Evolutionary conservation across 2,888 invertebrate species (phyloP), one percentile per base, ranked within the genome.

Genomic region (Euspilapteryx auroguttella): DNA sequence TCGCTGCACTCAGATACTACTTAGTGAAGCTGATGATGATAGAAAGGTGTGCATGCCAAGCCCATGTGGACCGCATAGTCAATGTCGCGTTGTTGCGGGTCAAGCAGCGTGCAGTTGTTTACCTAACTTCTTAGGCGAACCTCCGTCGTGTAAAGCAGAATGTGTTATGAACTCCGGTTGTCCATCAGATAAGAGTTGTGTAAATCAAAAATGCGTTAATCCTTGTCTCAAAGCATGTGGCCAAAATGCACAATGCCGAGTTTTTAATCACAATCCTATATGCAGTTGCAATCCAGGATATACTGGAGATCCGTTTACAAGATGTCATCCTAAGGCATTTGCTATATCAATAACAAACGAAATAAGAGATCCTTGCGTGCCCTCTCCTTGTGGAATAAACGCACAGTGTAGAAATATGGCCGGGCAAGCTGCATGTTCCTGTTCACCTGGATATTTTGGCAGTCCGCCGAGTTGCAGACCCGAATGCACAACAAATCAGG

Each of bases 211-310:
- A 58, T 88, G 87, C 53, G 50, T 75, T 3, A 82, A 86, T 49
- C 87, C 87, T 28, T 89, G 87, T 39, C 80, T 81, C 13, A 84
- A 83, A 17, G 78, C 83, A 12, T 89, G 88, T 49, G 88, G 88
- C 9, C 66, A 81, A 37, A 82, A 82, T 44, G 78, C 87, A 17
- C 77, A 81, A 35, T 89, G 89, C 49, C 78, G 82, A 48, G 85
- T 86, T 5, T 80, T 83, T 34, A 84, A 86, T 49, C 85, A 86
- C 47, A 84, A 82, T 47, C 83, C 86, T 2, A 83, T 85, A 39
- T 86, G 86, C 46, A 82, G 79, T 42, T 88, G 88, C 50, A 63
- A 75, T 31, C 50, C 63, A 28, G 83, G 83, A 17, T 64, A 62
- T 35, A 79, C 77, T 12, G 83, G 84, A 33, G 82, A 84, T 71